A percentile compares a stretch with the other conserved stretches of the same genome.
These are phyloP conservation scores for Phocides pigmalion DNA, from an alignment of 1,140 invertebrate species.

Conservation along the genomic window DNA sequence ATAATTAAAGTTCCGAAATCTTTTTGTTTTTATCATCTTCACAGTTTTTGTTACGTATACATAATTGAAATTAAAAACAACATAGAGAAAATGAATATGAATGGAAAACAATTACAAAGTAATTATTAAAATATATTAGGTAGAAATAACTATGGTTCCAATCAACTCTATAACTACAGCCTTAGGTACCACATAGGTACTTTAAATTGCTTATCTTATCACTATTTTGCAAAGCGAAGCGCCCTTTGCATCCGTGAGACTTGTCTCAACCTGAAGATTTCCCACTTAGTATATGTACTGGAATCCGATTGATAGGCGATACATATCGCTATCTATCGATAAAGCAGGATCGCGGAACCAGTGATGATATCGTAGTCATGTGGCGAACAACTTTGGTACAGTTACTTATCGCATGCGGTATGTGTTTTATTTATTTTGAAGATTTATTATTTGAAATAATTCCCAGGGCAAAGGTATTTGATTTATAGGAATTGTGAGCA, in stretches of 20 bases:
- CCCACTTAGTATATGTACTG: background rate
- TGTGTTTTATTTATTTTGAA: background rate
- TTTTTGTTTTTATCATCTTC: too few species aligned
- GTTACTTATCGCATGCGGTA: constrained; percentile 19
- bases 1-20: too few species aligned
- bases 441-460: background rate
- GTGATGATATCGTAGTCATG: constrained; percentile 9
- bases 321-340: constrained; percentile 35
- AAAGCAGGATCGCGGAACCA: constrained; percentile 5
- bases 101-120: too few species aligned
- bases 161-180: too few species aligned
- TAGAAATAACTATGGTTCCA: too few species aligned
- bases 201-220: background rate
- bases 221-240: background rate
- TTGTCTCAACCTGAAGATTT: background rate
- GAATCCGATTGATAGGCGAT: constrained; percentile 12
- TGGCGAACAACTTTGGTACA: constrained; percentile 7
- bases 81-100: too few species aligned
- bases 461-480: too few species aligned
- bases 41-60: too few species aligned
- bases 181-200: too few species aligned
- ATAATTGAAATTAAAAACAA: too few species aligned
- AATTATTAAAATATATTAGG: too few species aligned
- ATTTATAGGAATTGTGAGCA: background rate
- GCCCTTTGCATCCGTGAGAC: background rate